Evolutionary conservation across 2,797 vertebrate species (phyloP).

Genomic region (Hylomyscus alleni): DNA sequence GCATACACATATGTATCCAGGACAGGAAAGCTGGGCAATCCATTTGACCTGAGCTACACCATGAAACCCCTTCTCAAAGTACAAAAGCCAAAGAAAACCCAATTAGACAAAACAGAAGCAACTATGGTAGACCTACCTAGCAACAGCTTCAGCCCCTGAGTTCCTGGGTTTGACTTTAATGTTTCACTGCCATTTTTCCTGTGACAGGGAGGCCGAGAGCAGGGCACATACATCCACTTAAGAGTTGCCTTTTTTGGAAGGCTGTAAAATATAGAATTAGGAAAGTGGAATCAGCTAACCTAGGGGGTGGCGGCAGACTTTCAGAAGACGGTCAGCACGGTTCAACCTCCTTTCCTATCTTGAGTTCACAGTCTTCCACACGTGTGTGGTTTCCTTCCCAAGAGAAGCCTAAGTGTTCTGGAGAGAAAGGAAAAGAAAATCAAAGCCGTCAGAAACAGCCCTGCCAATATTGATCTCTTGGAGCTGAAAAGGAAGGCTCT

Average conservation of each 20-base stretch:
- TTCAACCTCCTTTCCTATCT: conserved; percentile 2
- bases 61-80: too few relatives aligned
- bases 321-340: conserved; percentile 14
- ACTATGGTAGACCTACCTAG: background rate
- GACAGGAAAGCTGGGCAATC: background rate
- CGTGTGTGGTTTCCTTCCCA: conserved; percentile 17
- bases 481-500: conserved; percentile 33
- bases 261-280: background rate
- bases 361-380: conserved; percentile 40
- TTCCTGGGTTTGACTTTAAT: background rate
- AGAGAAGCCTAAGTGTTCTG: background rate
- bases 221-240: background rate
- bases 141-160: background rate
- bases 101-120: background rate
- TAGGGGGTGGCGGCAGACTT: conserved; percentile 26
- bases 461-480: conserved; percentile 37
- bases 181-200: background rate
- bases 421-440: conserved; percentile 59
- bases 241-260: background rate
- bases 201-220: background rate
- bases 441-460: conserved; percentile 31
- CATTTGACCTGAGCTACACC: background rate
- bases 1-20: background rate
- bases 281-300: conserved; percentile 27
- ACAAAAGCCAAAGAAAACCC: background rate